phyloP scores from a whole-genome alignment of 2,888 invertebrate species.

The Limnephilus auricula region DNA sequence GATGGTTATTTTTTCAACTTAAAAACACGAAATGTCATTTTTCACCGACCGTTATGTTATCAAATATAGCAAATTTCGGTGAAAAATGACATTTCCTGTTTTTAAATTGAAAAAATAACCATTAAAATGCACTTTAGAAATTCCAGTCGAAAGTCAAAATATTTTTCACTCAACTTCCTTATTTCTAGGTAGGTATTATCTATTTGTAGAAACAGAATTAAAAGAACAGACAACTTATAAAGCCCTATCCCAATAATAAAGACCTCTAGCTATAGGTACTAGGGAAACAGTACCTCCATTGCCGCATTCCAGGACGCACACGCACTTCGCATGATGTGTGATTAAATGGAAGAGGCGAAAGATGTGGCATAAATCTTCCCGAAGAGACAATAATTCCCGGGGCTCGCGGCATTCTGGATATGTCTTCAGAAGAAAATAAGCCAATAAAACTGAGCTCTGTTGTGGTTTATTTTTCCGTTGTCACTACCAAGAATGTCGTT shows the following conservation, averaged over 20 bases:
- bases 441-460: conserved; percentile 55
- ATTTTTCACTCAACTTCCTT: too few species aligned
- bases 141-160: too few species aligned
- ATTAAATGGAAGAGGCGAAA: conserved; percentile 42
- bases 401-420: conserved; percentile 20
- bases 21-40: too few species aligned
- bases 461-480: conserved; percentile 56
- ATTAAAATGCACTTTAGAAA: too few species aligned
- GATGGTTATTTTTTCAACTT: too few species aligned
- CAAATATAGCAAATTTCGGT: too few species aligned
- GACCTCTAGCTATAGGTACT: neutral
- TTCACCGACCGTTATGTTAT: too few species aligned
- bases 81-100: too few species aligned
- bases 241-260: neutral
- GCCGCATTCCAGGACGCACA: neutral
- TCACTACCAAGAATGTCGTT: conserved; percentile 56
- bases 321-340: conserved; percentile 29
- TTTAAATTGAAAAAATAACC: too few species aligned
- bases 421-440: conserved; percentile 43
- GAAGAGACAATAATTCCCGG: conserved; percentile 34
- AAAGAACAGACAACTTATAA: neutral
- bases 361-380: conserved; percentile 36
- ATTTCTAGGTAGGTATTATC: too few species aligned
- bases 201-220: neutral
- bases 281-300: too few species aligned